A percentile compares a stretch with the other conserved stretches of the same genome.
Conservation (phyloP, 2,113 vertebrate genomes). For the Entomyzon cyanotis region DNA sequence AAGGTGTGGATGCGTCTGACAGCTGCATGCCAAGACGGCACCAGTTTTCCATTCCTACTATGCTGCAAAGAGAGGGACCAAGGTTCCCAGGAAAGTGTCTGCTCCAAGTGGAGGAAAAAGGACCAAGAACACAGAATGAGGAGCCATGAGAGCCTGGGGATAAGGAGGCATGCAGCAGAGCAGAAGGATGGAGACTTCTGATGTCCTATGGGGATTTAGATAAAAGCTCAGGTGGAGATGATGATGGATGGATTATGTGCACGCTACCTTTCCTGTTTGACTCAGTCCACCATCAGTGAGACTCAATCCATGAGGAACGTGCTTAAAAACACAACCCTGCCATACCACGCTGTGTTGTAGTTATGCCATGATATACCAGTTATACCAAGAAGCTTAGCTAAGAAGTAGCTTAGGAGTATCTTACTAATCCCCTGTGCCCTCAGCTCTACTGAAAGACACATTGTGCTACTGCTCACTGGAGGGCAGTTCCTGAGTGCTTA, state of each 20-base stretch:
- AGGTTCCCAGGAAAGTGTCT: slow-evolving; percentile 72
- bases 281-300: slow-evolving; percentile 46
- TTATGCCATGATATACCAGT: neutral
- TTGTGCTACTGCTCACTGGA: neutral
- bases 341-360: neutral
- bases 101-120: slow-evolving; percentile 68
- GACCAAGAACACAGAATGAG: slow-evolving; percentile 74
- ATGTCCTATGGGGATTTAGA: slow-evolving; percentile 30
- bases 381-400: neutral
- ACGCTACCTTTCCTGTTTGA: slow-evolving; percentile 39
- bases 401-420: slow-evolving; percentile 23
- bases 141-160: slow-evolving; percentile 51
- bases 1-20: slow-evolving; percentile 93
- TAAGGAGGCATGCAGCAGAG: neutral
- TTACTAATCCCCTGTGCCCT: neutral
- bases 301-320: slow-evolving; percentile 49
- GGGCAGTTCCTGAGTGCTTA: neutral
- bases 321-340: slow-evolving; percentile 71
- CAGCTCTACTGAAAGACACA: slow-evolving; percentile 12
- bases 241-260: slow-evolving; percentile 6
- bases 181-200: slow-evolving; percentile 31
- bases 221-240: slow-evolving; percentile 56
- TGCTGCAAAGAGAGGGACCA: slow-evolving; percentile 76
- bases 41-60: slow-evolving; percentile 78
- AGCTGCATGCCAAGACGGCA: slow-evolving; percentile 28